Evolutionary conservation across 1,140 invertebrate species (phyloP).

Genomic region (Calliphora vicina): DNA sequence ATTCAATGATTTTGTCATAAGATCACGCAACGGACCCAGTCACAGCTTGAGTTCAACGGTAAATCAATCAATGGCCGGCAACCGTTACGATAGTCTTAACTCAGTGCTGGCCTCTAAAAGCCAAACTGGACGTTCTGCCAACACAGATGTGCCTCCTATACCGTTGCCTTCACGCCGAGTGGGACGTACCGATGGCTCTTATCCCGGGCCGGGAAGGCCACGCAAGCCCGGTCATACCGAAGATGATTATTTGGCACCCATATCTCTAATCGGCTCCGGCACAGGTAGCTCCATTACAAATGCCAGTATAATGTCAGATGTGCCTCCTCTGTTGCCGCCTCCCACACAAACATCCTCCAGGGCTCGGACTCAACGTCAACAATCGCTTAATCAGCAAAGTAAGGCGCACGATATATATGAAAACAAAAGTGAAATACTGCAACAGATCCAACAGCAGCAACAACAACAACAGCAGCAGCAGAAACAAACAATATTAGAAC

Average conservation of each 20-base stretch:
- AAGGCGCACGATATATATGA: conserved; percentile 57
- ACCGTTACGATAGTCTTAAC: conserved; percentile 34
- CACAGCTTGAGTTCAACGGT: conserved; percentile 19
- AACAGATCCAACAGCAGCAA: conserved; percentile 49
- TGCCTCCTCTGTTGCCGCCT: conserved; percentile 54
- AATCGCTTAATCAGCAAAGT: conserved; percentile 43
- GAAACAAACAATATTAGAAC: conserved; percentile 60
- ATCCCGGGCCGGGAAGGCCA: conserved; percentile 64
- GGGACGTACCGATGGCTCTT: conserved; percentile 65
- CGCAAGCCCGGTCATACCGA: conserved; percentile 65
- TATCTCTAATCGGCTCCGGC: conserved; percentile 39
- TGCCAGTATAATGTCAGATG: conserved; percentile 50
- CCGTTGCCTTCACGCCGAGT: conserved; percentile 71
- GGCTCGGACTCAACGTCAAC: conserved; percentile 49
- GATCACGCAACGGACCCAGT: conserved; percentile 64
- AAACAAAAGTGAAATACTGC: conserved; percentile 57
- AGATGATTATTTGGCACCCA: conserved; percentile 73
- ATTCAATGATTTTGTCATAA: conserved; percentile 59
- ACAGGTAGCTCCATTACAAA: conserved; percentile 23
- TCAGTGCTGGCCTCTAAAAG: conserved; percentile 37
- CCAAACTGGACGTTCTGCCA: conserved; percentile 47
- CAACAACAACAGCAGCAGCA: conserved; percentile 48
- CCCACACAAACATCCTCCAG: conserved; percentile 50
- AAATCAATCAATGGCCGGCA: not conserved
- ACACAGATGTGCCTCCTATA: conserved; percentile 66